Percentiles rank a stretch among this genome's conserved stretches.
Conservation (phyloP, 2,113 vertebrate genomes). For the Mastomys coucha region DNA sequence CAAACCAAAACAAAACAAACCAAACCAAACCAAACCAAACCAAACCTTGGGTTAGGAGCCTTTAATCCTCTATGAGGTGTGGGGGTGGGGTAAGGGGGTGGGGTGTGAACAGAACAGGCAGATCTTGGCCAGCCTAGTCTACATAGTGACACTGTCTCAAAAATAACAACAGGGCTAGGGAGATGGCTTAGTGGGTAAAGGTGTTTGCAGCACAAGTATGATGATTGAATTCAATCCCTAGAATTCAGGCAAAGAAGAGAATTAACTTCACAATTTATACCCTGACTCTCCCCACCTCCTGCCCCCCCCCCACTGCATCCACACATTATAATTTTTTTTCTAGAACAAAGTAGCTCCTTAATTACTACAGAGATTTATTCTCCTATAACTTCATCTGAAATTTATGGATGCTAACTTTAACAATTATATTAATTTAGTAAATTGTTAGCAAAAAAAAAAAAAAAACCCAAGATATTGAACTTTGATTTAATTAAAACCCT, state of each 20-base stretch:
- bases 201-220: too few species aligned
- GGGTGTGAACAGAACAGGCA: not conserved
- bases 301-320: not conserved
- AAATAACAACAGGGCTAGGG: not conserved
- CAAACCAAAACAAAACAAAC: not conserved
- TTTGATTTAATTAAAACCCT: not conserved
- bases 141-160: not conserved
- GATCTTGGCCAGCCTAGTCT: not conserved
- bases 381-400: conserved; percentile 21
- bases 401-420: not conserved
- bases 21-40: not conserved
- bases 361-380: not conserved
- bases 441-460: not conserved
- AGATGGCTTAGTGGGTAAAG: not conserved
- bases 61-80: not conserved
- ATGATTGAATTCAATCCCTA: not conserved
- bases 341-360: not conserved
- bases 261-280: not conserved
- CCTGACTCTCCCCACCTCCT: too few species aligned
- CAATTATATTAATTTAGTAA: not conserved
- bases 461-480: not conserved
- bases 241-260: not conserved
- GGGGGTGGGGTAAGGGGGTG: too few species aligned
- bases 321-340: not conserved
- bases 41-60: not conserved